phyloP scores from a whole-genome alignment of 2,888 invertebrate species.

The Protonemura montana region DNA sequence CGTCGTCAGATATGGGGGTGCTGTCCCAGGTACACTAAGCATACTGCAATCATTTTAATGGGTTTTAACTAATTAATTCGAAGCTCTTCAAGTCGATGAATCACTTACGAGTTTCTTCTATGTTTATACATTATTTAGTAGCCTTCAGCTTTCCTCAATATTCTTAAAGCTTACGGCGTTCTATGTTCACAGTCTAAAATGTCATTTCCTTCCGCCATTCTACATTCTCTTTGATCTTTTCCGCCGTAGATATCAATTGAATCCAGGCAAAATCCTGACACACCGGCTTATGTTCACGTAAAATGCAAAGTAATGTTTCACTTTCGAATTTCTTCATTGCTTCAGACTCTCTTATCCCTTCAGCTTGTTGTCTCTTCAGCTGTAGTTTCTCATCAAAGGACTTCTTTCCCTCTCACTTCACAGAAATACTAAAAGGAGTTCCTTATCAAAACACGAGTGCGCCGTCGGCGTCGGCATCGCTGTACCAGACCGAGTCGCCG shows the following conservation, averaged over 20 bases:
- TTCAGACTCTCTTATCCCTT: background rate
- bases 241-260: background rate
- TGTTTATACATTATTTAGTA: background rate
- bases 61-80: background rate
- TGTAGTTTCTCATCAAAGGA: background rate
- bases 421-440: constrained; percentile 34
- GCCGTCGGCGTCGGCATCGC: constrained; percentile 14
- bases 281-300: background rate
- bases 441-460: constrained; percentile 33
- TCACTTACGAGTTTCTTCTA: background rate
- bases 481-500: constrained; percentile 12
- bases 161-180: background rate
- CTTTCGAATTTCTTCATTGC: background rate
- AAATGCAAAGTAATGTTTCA: background rate
- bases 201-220: background rate
- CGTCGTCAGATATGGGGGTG: constrained; percentile 81
- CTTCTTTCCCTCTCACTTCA: background rate
- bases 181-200: background rate
- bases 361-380: background rate
- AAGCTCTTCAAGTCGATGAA: background rate
- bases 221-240: background rate
- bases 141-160: background rate
- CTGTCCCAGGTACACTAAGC: constrained; percentile 50
- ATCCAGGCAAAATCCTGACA: background rate
- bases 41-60: background rate